Base-by-base conservation (phyloP, 2,113 vertebrate species). In the Cygnus atratus region DNA sequence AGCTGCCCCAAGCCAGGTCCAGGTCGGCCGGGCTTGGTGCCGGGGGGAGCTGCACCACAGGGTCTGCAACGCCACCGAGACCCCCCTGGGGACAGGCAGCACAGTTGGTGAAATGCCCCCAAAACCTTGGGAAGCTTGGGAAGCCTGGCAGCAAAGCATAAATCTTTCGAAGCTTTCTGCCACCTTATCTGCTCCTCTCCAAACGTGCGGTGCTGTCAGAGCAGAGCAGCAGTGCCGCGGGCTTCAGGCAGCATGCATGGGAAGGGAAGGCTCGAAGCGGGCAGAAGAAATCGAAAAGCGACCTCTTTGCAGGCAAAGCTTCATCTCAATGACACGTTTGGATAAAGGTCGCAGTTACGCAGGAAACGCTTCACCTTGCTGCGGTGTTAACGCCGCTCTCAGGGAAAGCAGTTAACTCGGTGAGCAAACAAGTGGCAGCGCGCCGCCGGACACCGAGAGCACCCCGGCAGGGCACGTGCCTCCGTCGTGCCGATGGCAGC, bases 201-300 rank as follows among this genome's bases (percentile, higher is more conserved):
- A 6, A 66, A 76, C 2, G 25, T 55, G 52, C 2, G 0, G 0
- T 0, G 0, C 20, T 62, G 48, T n/a, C 20, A 22, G 72, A 74
- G 29, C 48, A 21, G 3, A 13, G 66, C 43, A 48, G 54, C 54
- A 58, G 52, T 6, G 22, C 72, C 1, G 0, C 0, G 1, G 16
- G 37, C 66, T 55, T 63, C 59, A 37, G 50, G 41, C 4, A 73
- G 59, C 29, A 58, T 52, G 25, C 21, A 37, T 22, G 74, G 67
- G 57, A 83, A 78, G 68, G 21, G 9, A 73, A 73, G 17, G 39
- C 5, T 66, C 72, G n/a, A 50, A 55, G 29, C 10, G 8, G 17
- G 29, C 74, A 90, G 37, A 63, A 54, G 29, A 78, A 59, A 59
- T 2, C 29, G 48, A 65, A 79, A 79, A 79, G 62, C 3, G 2